A percentile compares a stretch with the other conserved stretches of the same genome.
Evolutionary conservation across 2,797 vertebrate species (phyloP).

Genomic region (Leuciscus waleckii): DNA sequence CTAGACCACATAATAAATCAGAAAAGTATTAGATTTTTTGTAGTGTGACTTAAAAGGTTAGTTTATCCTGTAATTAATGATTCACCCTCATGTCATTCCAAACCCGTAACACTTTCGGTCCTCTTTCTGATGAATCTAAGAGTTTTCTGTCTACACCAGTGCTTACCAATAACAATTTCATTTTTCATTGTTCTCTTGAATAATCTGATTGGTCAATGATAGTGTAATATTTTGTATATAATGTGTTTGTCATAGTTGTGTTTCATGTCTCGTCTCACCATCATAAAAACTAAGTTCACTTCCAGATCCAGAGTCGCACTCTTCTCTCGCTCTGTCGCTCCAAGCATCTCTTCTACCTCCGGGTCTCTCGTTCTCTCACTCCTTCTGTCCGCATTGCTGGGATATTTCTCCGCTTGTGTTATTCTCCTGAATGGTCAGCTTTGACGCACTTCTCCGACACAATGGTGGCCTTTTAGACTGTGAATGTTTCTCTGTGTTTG

Average conservation of each 20-base stretch:
- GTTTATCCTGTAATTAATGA: too few relatives aligned
- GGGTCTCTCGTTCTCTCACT: conserved; percentile 5
- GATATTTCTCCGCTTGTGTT: conserved; percentile 50
- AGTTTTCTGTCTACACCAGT: not conserved
- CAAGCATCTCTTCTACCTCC: too few relatives aligned
- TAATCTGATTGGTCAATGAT: not conserved
- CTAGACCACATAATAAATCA: not conserved
- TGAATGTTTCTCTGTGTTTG: conserved; percentile 11
- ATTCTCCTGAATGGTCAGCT: conserved; percentile 53
- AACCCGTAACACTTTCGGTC: too few relatives aligned
- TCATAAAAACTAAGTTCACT: not conserved
- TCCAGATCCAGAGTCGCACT: not conserved
- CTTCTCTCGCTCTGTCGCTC: not conserved
- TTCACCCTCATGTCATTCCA: too few relatives aligned
- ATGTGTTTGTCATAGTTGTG: not conserved
- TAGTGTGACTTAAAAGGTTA: not conserved
- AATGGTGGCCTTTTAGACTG: conserved; percentile 60
- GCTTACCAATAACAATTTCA: not conserved
- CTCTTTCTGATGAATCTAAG: too few relatives aligned
- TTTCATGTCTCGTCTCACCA: not conserved
- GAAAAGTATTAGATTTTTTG: not conserved
- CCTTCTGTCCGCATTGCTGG: conserved; percentile 50
- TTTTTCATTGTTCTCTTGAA: not conserved
- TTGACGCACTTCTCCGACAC: conserved; percentile 52
- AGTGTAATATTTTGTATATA: not conserved